Conservation (phyloP, 1,140 invertebrate species). For the Orchestia grillus region DNA sequence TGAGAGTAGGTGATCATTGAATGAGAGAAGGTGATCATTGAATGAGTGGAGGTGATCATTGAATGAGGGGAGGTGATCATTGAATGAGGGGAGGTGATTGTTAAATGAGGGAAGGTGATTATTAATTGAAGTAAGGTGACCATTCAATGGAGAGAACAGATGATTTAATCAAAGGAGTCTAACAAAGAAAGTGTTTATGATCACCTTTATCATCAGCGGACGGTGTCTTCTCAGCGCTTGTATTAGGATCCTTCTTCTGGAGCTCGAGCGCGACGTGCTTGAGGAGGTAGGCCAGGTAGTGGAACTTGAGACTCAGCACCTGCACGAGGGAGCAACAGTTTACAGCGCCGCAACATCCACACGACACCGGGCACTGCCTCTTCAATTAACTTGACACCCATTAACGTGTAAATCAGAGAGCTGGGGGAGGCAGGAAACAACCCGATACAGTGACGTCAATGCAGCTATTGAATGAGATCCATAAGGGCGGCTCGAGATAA, state of each 20-base stretch:
- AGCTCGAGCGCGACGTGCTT: constrained; percentile 75
- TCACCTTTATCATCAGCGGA: neutral
- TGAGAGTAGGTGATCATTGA: neutral
- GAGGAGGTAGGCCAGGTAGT: constrained; percentile 85
- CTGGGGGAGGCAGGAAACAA: too few species aligned
- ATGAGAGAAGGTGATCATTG: neutral
- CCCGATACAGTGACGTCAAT: too few species aligned
- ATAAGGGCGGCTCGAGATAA: too few species aligned
- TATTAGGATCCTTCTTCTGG: constrained; percentile 46
- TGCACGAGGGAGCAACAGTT: constrained; percentile 31
- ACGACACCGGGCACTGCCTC: too few species aligned
- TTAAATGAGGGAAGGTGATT: neutral
- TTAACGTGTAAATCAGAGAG: too few species aligned
- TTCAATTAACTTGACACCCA: too few species aligned
- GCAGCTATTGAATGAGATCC: too few species aligned
- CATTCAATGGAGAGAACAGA: neutral
- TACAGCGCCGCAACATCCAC: too few species aligned
- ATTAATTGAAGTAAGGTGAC: neutral
- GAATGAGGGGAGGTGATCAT: too few species aligned
- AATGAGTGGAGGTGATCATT: neutral
- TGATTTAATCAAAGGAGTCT: neutral
- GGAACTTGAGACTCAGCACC: constrained; percentile 81
- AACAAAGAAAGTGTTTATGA: neutral
- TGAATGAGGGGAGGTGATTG: neutral
- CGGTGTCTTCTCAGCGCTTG: constrained; percentile 41